Evolutionary conservation across 2,888 invertebrate genomes (phyloP).

Genomic region (Horisme vitalbata): DNA sequence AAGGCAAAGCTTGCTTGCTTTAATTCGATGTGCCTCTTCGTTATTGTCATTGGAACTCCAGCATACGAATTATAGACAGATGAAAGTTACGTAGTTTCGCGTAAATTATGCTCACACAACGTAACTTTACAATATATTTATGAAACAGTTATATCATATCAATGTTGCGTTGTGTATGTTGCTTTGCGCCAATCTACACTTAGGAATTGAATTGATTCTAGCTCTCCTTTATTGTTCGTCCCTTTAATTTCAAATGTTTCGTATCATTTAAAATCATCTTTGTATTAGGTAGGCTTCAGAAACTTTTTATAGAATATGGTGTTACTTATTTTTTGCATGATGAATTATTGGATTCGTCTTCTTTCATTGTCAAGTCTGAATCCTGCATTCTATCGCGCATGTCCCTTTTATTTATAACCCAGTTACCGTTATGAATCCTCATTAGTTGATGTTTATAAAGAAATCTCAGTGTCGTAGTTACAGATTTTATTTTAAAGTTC

Average conservation of each 20-base stretch:
- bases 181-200: slow-evolving; percentile 15
- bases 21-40: slow-evolving; percentile 14
- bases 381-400: slow-evolving; percentile 64
- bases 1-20: slow-evolving; percentile 21
- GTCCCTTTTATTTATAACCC: slow-evolving; percentile 54
- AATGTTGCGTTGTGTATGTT: slow-evolving; percentile 21
- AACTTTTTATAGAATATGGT: slow-evolving; percentile 38
- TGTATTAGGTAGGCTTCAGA: slow-evolving; percentile 39
- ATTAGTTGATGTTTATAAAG: slow-evolving; percentile 49
- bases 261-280: slow-evolving; percentile 47
- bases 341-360: slow-evolving; percentile 50
- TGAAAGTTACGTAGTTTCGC: slow-evolving; percentile 39
- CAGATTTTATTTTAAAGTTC: slow-evolving; percentile 26
- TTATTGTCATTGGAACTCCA: slow-evolving; percentile 17
- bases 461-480: slow-evolving; percentile 44
- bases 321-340: slow-evolving; percentile 42
- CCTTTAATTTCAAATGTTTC: slow-evolving; percentile 49
- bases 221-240: slow-evolving; percentile 41
- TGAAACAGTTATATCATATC: too few species aligned
- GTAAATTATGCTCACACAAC: slow-evolving; percentile 41
- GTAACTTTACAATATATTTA: neutral
- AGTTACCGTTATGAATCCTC: slow-evolving; percentile 46
- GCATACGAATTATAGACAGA: slow-evolving; percentile 18
- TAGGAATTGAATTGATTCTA: slow-evolving; percentile 56
- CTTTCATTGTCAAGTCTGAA: slow-evolving; percentile 53